phyloP scores from a whole-genome alignment of 2,888 invertebrate species.

The Drosophila demipolita region DNA sequence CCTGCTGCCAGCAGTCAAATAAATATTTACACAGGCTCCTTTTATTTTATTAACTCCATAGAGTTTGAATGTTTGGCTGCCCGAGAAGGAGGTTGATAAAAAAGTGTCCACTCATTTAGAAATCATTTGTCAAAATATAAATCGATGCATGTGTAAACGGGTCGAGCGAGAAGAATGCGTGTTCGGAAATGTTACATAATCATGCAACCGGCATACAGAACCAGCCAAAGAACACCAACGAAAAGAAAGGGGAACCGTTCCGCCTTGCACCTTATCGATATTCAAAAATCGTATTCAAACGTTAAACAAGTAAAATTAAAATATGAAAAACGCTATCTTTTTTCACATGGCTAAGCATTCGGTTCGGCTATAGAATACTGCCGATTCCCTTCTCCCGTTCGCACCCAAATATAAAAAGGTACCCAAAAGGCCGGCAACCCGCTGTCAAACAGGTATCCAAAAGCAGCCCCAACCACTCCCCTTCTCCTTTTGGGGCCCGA shows the following conservation, averaged over 20 bases:
- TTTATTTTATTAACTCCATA: constrained; percentile 45
- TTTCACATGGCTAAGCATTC: constrained; percentile 77
- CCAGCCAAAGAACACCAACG: constrained; percentile 29
- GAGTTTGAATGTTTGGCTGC: neutral
- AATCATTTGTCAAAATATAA: constrained; percentile 82
- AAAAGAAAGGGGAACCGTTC: constrained; percentile 47
- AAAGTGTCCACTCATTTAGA: constrained; percentile 76
- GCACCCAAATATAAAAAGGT: constrained; percentile 78
- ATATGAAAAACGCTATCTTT: constrained; percentile 80
- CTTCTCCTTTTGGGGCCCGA: neutral
- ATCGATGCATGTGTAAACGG: constrained; percentile 51
- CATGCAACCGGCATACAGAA: constrained; percentile 66
- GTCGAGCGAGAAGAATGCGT: constrained; percentile 22
- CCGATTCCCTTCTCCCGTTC: neutral
- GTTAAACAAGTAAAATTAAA: constrained; percentile 74
- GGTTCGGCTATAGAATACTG: constrained; percentile 50
- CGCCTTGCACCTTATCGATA: constrained; percentile 72
- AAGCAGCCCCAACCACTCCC: constrained; percentile 12
- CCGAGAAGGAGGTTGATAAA: constrained; percentile 9
- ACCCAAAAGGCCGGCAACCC: constrained; percentile 59
- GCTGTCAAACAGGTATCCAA: constrained; percentile 74
- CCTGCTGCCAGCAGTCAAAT: constrained; percentile 46
- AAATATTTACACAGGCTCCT: constrained; percentile 59
- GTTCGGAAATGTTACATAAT: constrained; percentile 67
- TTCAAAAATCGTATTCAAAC: constrained; percentile 71